Percentiles rank a stretch among this genome's conserved stretches.
Conservation (phyloP, 2,113 vertebrate genomes). For the Oryzias celebensis region DNA sequence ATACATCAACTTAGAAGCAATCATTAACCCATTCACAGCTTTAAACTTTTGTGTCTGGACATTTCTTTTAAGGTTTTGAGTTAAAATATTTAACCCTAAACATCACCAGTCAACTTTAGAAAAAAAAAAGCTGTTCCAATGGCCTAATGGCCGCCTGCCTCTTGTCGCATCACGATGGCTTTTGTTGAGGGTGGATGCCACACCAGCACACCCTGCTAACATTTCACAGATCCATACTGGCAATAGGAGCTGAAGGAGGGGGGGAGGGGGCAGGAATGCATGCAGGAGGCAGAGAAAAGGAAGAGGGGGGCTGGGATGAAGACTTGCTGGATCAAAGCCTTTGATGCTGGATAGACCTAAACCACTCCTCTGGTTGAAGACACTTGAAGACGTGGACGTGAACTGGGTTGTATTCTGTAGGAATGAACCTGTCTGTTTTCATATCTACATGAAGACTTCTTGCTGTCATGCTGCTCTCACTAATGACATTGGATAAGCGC, state of each 20-base stretch:
- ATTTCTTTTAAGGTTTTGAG: too few relatives aligned
- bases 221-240: conserved; percentile 59
- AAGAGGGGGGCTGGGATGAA: conserved; percentile 26
- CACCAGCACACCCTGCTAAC: conserved; percentile 51
- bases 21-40: too few relatives aligned
- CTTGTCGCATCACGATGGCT: conserved; percentile 24
- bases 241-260: conserved; percentile 32
- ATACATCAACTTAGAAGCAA: too few relatives aligned
- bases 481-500: conserved; percentile 24
- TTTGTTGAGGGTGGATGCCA: conserved; percentile 26
- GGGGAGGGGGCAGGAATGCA: conserved; percentile 57
- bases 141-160: background rate
- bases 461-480: conserved; percentile 44
- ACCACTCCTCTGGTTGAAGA: conserved; percentile 1
- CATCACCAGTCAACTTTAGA: too few relatives aligned
- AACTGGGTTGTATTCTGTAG: background rate
- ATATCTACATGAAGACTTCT: conserved; percentile 24
- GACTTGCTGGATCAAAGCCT: conserved; percentile 45
- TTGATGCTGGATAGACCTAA: conserved; percentile 29
- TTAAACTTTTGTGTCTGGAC: too few relatives aligned
- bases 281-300: conserved; percentile 49
- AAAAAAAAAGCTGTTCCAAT: too few relatives aligned
- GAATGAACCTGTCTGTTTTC: conserved; percentile 16
- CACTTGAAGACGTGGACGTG: conserved; percentile 6
- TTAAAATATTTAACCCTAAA: too few relatives aligned